phyloP scores from a whole-genome alignment of 2,113 vertebrate genomes.

The Cavia aperea region DNA sequence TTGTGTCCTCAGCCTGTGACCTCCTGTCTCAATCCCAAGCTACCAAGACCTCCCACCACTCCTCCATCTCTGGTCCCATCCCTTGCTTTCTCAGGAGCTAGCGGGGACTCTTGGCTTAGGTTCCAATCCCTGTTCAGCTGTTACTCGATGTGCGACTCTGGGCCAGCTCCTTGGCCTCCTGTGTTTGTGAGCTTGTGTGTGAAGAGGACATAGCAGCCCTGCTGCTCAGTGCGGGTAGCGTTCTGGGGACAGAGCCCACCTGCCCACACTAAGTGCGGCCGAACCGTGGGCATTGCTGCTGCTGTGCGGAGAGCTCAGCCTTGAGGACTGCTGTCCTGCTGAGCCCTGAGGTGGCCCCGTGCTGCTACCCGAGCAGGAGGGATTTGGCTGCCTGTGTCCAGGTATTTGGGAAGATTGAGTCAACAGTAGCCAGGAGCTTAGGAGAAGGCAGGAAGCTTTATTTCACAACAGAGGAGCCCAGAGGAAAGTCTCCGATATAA shows the following conservation, averaged over 20 bases:
- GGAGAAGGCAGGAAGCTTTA: neutral
- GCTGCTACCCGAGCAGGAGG: neutral
- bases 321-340: neutral
- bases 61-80: neutral
- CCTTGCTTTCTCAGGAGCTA: neutral
- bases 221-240: neutral
- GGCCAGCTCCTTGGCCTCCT: neutral
- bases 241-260: neutral
- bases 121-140: neutral
- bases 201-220: neutral
- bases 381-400: neutral
- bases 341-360: neutral
- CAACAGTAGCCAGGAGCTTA: neutral
- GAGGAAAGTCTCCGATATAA: neutral
- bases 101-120: neutral
- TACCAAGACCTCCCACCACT: rapidly evolving
- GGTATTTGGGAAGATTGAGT: neutral
- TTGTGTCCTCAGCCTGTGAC: neutral
- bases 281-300: too few species aligned
- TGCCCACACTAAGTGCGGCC: rapidly evolving
- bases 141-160: neutral
- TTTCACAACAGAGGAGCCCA: neutral
- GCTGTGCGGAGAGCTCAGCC: neutral
- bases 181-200: neutral
- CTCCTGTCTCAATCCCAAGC: neutral